These are phyloP conservation scores for Hypotaenidia okinawae DNA, from an alignment of 2,797 vertebrate species.

Conservation along the genomic window DNA sequence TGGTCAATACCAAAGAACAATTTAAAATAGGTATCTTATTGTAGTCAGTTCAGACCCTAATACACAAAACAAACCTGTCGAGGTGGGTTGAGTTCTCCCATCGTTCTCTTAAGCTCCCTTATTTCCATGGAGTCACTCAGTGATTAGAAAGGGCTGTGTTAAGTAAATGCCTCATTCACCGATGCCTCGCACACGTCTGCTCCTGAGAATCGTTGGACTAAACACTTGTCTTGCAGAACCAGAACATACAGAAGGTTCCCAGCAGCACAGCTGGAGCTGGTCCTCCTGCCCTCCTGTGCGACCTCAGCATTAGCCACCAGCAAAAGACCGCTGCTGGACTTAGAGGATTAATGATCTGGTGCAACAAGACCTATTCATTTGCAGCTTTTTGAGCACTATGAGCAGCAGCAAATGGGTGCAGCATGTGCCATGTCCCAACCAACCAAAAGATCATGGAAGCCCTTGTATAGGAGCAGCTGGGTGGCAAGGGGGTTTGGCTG, in stretches of 20 bases:
- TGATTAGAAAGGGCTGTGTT: accelerated
- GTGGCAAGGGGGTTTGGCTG: accelerated
- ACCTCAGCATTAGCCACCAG: not conserved
- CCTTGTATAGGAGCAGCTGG: not conserved
- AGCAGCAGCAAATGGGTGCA: not conserved
- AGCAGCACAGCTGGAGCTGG: not conserved
- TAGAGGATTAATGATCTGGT: not conserved
- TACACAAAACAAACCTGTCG: not conserved
- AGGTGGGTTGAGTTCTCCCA: not conserved
- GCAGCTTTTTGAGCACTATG: not conserved
- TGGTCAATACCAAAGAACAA: not conserved
- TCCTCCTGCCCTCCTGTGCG: not conserved
- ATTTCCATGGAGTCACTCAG: not conserved
- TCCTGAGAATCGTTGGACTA: not conserved
- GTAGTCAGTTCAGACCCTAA: not conserved
- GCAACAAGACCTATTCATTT: not conserved
- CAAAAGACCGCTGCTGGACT: not conserved
- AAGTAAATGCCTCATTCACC: not conserved
- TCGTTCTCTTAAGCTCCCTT: not conserved
- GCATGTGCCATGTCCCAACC: accelerated
- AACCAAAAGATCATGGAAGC: not conserved
- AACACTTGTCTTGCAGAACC: not conserved
- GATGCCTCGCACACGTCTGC: not conserved
- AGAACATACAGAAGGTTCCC: not conserved
- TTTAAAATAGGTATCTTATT: not conserved